Percentiles rank a stretch among this genome's conserved stretches.
Evolutionary conservation across 2,888 invertebrate species (phyloP).

Genomic region (Gari tellinella): DNA sequence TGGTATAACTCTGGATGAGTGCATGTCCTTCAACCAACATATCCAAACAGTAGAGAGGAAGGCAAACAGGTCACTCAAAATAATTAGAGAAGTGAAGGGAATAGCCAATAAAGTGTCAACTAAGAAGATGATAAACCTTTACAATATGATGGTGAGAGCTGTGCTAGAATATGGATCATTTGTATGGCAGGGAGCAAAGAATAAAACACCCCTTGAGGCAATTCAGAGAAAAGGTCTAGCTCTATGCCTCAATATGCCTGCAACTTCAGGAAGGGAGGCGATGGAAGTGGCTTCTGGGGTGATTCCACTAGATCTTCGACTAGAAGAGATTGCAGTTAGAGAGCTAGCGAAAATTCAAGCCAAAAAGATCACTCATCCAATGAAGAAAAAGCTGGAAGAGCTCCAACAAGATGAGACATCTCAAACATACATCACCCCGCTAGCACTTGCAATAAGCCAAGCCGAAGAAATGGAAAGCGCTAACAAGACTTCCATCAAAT

Average conservation of each 20-base stretch:
- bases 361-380: constrained; percentile 2
- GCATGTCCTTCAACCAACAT: constrained; percentile 9
- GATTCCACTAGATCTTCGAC: constrained; percentile 13
- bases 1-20: constrained; percentile 17
- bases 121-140: constrained; percentile 3
- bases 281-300: constrained; percentile 17
- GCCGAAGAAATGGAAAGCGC: neutral
- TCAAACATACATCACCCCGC: neutral
- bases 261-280: constrained; percentile 15
- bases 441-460: no score
- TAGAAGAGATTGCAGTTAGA: constrained; percentile 15
- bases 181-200: constrained; percentile 12
- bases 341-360: constrained; percentile 14
- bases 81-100: constrained; percentile 31
- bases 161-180: constrained; percentile 14
- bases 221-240: constrained; percentile 21
- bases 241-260: constrained; percentile 18
- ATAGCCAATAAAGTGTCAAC: constrained; percentile 8
- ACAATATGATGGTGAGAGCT: constrained; percentile 10
- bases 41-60: constrained; percentile 10
- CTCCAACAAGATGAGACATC: neutral
- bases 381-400: neutral
- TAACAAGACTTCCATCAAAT: neutral
- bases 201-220: constrained; percentile 8
- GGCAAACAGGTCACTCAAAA: constrained; percentile 12